Evolutionary conservation across 64 coral and sea anemone species (phyloP).

Genomic region (Orbicella faveolata): DNA sequence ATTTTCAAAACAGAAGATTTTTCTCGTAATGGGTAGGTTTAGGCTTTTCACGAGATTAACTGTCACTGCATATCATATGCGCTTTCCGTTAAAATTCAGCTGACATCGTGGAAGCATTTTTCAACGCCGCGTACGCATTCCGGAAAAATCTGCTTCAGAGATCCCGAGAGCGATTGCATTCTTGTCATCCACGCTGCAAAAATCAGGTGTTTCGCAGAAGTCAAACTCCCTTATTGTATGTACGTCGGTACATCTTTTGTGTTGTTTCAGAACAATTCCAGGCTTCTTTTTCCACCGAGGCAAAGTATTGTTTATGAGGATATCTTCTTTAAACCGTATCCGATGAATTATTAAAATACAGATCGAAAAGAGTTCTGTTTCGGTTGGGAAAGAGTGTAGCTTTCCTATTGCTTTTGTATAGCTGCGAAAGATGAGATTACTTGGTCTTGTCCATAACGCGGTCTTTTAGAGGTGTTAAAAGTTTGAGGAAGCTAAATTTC

Average conservation of each 20-base stretch:
- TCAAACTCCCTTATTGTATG: background rate
- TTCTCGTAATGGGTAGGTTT: background rate
- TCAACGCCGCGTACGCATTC: background rate
- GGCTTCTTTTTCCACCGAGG: background rate
- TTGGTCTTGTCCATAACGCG: background rate
- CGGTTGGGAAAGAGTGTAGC: background rate
- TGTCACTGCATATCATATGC: background rate
- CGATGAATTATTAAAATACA: constrained; percentile 36
- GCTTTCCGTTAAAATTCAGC: background rate
- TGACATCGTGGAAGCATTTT: background rate
- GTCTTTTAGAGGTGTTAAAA: background rate
- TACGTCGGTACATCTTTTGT: background rate
- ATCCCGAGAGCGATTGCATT: background rate
- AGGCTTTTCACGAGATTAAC: too few species aligned
- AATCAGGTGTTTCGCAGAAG: background rate
- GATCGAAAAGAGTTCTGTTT: constrained; percentile 13
- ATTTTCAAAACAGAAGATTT: background rate
- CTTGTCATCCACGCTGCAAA: background rate
- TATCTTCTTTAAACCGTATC: constrained; percentile 11
- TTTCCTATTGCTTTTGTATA: background rate
- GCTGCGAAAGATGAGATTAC: background rate
- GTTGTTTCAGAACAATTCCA: background rate
- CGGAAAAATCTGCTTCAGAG: background rate
- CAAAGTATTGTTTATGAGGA: background rate
- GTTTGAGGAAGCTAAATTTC: background rate